Evolutionary conservation across 1,140 invertebrate species (phyloP), one percentile per base, ranked within the genome.

Genomic region (Dufourea novaeangliae): DNA sequence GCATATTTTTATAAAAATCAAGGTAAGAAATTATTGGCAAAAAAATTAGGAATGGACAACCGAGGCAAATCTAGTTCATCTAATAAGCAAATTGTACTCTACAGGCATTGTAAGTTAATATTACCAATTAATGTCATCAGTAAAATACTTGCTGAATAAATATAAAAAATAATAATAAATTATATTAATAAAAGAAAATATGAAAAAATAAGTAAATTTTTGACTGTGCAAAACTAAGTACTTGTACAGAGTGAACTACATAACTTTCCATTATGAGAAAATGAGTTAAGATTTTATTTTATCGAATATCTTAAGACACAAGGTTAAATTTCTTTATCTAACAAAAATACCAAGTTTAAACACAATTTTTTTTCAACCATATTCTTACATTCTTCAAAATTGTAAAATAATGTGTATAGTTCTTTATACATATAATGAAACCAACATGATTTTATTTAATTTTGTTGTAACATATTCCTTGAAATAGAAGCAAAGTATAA

Each of bases 21-120:
- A n/a, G n/a, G n/a, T n/a, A n/a, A n/a, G n/a, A n/a, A n/a, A n/a
- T 44, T 44, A 17, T 44, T 12, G n/a, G 6, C 20, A 66, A 74
- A 20, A 39, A 20, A 1, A 14, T 20, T 39, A 50, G 8, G 8
- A 29, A 69, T 61, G 1, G 12, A 61, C 14, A 59, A 29, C 14
- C n/a, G 56, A 61, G 32, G 41, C 52, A 6, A 10, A 22, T 39
- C 4, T 39, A 11, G 2, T 29, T 25, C 41, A 29, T 52, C 27
- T 32, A 37, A 54, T 52, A 56, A 68, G 20, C 12, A 39, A 62
- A 57, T 77, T 77, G 66, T 77, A 77, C 66, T 70, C 56, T 70
- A 70, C 44, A 77, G 56, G 66, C 22, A 32, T 77, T 62, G 52
- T 29, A n/a, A 52, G 29, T 17, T 59, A 68, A 75, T 44, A 22